Evolutionary conservation across 2,888 invertebrate species (phyloP).

Genomic region (Nudaria mundana): DNA sequence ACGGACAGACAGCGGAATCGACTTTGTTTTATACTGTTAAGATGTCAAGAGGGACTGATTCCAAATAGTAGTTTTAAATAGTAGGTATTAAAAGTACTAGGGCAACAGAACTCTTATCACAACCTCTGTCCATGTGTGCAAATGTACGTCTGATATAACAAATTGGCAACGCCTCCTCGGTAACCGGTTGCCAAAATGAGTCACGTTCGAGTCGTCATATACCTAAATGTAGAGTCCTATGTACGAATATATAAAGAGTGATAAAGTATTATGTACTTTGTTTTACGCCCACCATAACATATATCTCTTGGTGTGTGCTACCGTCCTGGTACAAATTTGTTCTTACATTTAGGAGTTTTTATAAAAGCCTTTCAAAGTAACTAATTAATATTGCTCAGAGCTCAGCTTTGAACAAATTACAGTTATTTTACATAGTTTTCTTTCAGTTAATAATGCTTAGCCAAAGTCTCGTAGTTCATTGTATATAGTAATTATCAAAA

Average conservation of each 20-base stretch:
- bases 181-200: constrained; percentile 71
- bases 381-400: too few relatives aligned
- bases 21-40: too few relatives aligned
- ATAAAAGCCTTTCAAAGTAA: too few relatives aligned
- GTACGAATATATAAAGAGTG: constrained; percentile 8
- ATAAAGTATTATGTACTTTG: constrained; percentile 19
- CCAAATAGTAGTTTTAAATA: constrained; percentile 9
- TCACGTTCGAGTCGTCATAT: constrained; percentile 43
- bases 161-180: constrained; percentile 67
- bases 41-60: too few relatives aligned
- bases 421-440: too few relatives aligned
- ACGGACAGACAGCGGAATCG: too few relatives aligned
- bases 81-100: constrained; percentile 52
- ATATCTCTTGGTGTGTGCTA: constrained; percentile 36
- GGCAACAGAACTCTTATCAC: constrained; percentile 45
- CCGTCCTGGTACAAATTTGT: constrained; percentile 46
- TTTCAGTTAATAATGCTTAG: too few relatives aligned
- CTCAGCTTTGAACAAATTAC: too few relatives aligned
- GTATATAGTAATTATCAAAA: too few relatives aligned
- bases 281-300: constrained; percentile 6
- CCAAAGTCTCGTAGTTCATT: too few relatives aligned
- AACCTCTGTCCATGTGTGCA: constrained; percentile 41
- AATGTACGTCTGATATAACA: constrained; percentile 45
- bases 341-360: constrained; percentile 42
- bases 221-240: constrained; percentile 12